Evolutionary conservation across 2,113 vertebrate genomes (phyloP), one percentile per base, ranked within the genome.

Genomic region (Calidris pygmaea): DNA sequence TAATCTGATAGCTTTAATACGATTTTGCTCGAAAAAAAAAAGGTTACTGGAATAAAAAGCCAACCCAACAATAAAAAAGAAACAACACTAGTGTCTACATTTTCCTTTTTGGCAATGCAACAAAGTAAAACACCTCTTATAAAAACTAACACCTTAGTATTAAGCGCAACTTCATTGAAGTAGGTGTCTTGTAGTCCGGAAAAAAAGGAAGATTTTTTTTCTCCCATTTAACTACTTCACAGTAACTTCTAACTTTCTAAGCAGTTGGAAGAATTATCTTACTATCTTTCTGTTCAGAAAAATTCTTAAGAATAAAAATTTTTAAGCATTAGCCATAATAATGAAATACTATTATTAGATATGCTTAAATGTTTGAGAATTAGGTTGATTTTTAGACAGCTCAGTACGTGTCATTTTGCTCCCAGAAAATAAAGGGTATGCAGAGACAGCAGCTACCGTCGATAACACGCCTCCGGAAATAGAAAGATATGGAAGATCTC

Each of bases 11-110:
- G 77, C 45, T 97, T 91, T 87, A 96, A 95, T 52, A 81, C 35
- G 95, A 63, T 55, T 92, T 96, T 95, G 52, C 85, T 93, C 59
- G 58, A 92, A 77, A 96, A 97, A 96, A 97, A 45, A 85, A 56
- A 85, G 21, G 77, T 88, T 62, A 75, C 37, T 96, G 81, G 27
- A n/a, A 87, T 95, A 96, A 96, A 97, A 97, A 96, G 66, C 34
- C 70, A 80, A 96, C 23, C 8, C 12, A 41, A 8, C 24, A 75
- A 43, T 7, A 29, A 53, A n/a, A 53, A 81, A 67, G 63, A 87
- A 87, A 85, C 37, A 85, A n/a, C 82, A 73, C 43, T 19, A 43
- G 39, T 12, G 62, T 39, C 66, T 48, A 59, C 12, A 37, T 72
- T 84, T 83, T 71, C 77, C 45, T 84, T 85, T 85, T 45, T 82